Evolutionary conservation across 2,113 vertebrate species (phyloP), one percentile per base, ranked within the genome.

Genomic region (Barbus barbus): DNA sequence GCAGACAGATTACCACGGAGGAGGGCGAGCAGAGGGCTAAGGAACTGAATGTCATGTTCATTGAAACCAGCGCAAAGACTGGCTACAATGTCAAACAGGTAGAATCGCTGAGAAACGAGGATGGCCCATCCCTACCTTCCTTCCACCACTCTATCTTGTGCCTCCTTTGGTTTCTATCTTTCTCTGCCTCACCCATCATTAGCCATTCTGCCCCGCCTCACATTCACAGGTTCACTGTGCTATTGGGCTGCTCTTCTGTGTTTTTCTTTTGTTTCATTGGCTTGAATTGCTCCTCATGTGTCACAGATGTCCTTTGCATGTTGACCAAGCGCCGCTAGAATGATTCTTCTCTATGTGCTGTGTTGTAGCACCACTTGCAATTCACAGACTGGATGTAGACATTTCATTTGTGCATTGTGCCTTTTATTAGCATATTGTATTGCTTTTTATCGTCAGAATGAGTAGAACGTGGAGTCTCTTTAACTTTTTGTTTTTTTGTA

Each of bases 71-170:
- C 89, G 96, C 97, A 91, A 97, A 97, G 95, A 97, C 96, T 93
- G 96, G 97, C 86, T 97, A 97, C 95, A 97, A 97, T 92, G 97
- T 97, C 87, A 97, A 97, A 95, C 96, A 97, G 96, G 96, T 97
- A 96, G 91, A 88, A 38, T 85, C 83, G 78, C 72, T n/a, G 89
- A 89, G 88, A 89, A 85, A 81, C 83, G 77, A 75, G 87, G 85
- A 88, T 87, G 86, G 90, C 86, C 71, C 53, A 89, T 83, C 85
- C 87, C 81, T 83, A 84, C 81, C 89, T 87, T 71, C 90, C 84
- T 63, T 74, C 81, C 33, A 67, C 81, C 41, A 81, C 67, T 76
- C 51, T 78, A 83, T 67, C 46, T 26, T 69, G 58, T 69, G 12
- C 53, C 14, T 51, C 48, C 83, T 80, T 83, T 67, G 74, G 76